Percentiles rank a stretch among this genome's conserved stretches.
Conservation (phyloP, 2,113 vertebrate species). For the Sebastes schlegelii region DNA sequence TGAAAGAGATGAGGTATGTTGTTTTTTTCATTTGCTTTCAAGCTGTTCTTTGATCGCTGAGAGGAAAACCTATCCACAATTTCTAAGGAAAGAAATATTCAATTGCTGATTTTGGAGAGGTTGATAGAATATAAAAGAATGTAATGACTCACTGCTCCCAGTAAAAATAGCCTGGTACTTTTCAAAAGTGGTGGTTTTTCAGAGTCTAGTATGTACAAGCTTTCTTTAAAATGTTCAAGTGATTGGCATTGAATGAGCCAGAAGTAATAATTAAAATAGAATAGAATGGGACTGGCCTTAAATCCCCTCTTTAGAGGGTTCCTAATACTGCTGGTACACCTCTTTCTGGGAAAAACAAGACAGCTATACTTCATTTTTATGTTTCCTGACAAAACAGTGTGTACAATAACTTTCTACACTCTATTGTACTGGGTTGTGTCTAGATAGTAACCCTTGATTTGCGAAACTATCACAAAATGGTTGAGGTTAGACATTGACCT, state of each 20-base stretch:
- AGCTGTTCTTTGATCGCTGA: not conserved
- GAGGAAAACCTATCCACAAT: not conserved
- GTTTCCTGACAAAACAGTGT: not conserved
- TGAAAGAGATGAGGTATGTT: not conserved
- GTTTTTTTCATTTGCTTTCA: not conserved
- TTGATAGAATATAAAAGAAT: not conserved
- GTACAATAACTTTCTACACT: not conserved
- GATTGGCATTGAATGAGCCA: not conserved
- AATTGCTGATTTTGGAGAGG: not conserved
- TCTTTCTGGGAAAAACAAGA: not conserved
- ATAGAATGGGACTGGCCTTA: not conserved
- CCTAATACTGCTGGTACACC: not conserved
- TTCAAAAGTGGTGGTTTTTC: not conserved
- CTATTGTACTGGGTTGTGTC: not conserved
- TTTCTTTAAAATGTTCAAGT: not conserved
- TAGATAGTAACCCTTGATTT: not conserved
- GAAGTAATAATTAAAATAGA: not conserved
- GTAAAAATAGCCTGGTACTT: not conserved
- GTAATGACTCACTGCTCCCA: not conserved
- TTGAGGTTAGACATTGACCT: not conserved
- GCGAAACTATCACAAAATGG: not conserved
- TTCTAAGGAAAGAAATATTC: not conserved
- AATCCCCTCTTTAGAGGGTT: not conserved
- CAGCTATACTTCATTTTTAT: not conserved
- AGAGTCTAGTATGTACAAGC: not conserved